These are phyloP conservation scores for Zoanthus gigantus DNA, from an alignment of 92 coral and sea anemone genomes.

Conservation along the genomic window DNA sequence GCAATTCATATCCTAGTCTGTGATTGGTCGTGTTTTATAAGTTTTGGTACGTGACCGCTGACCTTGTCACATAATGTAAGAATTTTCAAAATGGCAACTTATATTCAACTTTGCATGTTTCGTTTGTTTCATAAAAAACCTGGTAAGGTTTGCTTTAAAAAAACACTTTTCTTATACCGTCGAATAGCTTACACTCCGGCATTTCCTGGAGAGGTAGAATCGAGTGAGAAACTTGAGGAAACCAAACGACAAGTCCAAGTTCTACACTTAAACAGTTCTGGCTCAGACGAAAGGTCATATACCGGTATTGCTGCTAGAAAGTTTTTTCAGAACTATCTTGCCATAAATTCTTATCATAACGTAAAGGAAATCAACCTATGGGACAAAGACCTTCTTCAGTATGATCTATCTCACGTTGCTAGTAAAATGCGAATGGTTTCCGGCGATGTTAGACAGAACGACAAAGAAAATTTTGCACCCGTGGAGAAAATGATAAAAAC, in stretches of 20 bases:
- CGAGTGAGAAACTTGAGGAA: slow-evolving; percentile 72
- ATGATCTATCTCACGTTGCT: slow-evolving; percentile 88
- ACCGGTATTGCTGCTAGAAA: slow-evolving; percentile 88
- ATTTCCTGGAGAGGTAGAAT: slow-evolving; percentile 86
- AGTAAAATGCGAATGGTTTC: slow-evolving; percentile 96
- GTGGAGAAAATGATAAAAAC: slow-evolving; percentile 91
- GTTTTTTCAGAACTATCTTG: slow-evolving; percentile 79
- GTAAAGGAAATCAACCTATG: slow-evolving; percentile 90
- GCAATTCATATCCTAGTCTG: slow-evolving; percentile 11
- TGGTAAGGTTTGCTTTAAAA: not conserved
- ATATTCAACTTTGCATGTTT: not conserved
- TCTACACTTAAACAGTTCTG: slow-evolving; percentile 93
- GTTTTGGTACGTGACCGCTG: slow-evolving; percentile 29
- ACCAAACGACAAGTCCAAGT: slow-evolving; percentile 67
- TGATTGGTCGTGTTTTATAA: slow-evolving; percentile 1
- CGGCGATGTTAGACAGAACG: slow-evolving; percentile 73
- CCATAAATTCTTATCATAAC: slow-evolving; percentile 63
- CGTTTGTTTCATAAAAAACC: not conserved
- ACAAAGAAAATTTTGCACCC: slow-evolving; percentile 72
- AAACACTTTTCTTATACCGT: not conserved
- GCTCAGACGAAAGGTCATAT: slow-evolving; percentile 87
- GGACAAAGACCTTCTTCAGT: slow-evolving; percentile 88
- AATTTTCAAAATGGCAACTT: slow-evolving; percentile 56
- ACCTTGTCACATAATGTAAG: not conserved
- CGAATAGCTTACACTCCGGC: slow-evolving; percentile 77